Percentiles rank a stretch among this genome's conserved stretches.
Evolutionary conservation across 2,888 invertebrate genomes (phyloP).

Genomic region (Octonoba sinensis): DNA sequence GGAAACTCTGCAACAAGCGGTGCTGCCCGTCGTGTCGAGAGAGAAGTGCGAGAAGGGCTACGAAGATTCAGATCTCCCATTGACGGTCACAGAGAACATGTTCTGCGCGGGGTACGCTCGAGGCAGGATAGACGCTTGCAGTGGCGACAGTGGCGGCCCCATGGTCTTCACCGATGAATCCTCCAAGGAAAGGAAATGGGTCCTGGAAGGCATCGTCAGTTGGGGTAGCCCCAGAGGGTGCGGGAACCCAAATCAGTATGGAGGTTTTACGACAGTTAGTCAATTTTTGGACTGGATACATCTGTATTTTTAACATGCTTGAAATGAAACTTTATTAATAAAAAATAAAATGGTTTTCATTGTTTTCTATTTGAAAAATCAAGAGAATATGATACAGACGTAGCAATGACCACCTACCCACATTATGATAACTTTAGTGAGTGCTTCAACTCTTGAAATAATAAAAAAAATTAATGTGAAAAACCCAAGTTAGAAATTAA

Average conservation of each 20-base stretch:
- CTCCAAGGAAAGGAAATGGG: constrained; percentile 63
- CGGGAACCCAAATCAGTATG: constrained; percentile 65
- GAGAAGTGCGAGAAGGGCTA: constrained; percentile 66
- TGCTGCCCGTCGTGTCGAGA: constrained; percentile 64
- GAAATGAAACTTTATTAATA: not conserved
- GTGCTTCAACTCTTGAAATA: too few relatives aligned
- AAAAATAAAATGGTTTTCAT: too few relatives aligned
- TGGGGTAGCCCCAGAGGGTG: constrained; percentile 67
- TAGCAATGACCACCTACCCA: too few relatives aligned
- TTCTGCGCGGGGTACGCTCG: constrained; percentile 60
- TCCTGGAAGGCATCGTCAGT: constrained; percentile 66
- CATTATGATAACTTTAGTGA: too few relatives aligned
- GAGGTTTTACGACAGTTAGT: constrained; percentile 65
- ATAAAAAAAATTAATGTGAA: too few relatives aligned
- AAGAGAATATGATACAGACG: too few relatives aligned
- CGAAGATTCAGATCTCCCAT: constrained; percentile 58
- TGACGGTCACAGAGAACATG: constrained; percentile 63
- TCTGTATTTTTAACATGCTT: constrained; percentile 54
- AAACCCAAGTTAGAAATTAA: too few relatives aligned
- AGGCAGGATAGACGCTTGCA: constrained; percentile 64
- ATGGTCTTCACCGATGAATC: constrained; percentile 65
- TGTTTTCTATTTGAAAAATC: too few relatives aligned
- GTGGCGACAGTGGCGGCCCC: constrained; percentile 67
- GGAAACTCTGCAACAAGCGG: constrained; percentile 64
- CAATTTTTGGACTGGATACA: constrained; percentile 66